Evolutionary conservation across 2,113 vertebrate species (phyloP).

Genomic region (Sturnus vulgaris): DNA sequence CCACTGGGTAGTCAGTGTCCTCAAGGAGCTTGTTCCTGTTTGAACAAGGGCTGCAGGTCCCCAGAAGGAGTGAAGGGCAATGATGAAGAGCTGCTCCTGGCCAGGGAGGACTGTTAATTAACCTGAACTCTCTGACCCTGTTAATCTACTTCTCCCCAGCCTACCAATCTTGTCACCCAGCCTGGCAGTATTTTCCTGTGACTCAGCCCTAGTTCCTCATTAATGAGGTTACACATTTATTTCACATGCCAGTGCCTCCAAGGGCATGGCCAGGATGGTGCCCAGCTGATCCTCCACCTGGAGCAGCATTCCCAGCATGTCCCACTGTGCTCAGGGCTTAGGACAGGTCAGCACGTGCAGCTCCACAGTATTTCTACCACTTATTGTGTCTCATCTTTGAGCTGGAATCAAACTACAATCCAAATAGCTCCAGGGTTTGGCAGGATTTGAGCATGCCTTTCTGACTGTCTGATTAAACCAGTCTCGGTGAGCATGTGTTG

Average conservation of each 20-base stretch:
- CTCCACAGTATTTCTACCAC: neutral
- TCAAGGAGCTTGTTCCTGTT: neutral
- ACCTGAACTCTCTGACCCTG: neutral
- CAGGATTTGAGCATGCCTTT: neutral
- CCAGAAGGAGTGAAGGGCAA: neutral
- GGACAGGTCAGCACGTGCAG: accelerated
- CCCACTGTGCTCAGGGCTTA: accelerated
- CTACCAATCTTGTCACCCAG: neutral
- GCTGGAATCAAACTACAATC: neutral
- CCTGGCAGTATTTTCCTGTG: neutral
- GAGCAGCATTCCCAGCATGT: accelerated
- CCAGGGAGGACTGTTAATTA: neutral
- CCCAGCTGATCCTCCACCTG: accelerated
- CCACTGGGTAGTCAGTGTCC: neutral
- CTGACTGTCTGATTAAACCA: neutral
- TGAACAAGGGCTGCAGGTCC: neutral
- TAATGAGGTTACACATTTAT: neutral
- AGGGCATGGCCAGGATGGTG: accelerated
- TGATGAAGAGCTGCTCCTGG: neutral
- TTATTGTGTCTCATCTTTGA: neutral
- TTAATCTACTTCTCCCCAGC: neutral
- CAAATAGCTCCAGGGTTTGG: conserved; percentile 23
- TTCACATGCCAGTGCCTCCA: neutral
- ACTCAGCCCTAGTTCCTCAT: conserved; percentile 53
- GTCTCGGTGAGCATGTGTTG: accelerated